phyloP scores from a whole-genome alignment of 64 coral and sea anemone genomes.

The Dendrophyllia cribrosa region DNA sequence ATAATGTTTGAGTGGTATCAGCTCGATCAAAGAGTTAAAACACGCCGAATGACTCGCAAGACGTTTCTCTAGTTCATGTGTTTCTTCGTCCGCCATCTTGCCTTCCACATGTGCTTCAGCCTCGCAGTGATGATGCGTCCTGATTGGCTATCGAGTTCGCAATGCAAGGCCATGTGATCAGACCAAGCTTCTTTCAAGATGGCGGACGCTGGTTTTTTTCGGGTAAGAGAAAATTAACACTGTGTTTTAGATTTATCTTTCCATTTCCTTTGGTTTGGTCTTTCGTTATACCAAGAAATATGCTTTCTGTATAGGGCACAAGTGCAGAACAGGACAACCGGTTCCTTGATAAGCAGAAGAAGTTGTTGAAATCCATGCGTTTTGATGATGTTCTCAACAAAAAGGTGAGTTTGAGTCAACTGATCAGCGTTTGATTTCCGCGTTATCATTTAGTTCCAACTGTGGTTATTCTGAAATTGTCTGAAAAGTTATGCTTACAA shows the following conservation, averaged over 20 bases:
- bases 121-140: conserved; percentile 20
- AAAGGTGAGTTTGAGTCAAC: conserved; percentile 63
- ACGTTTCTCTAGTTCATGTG: conserved; percentile 63
- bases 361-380: conserved; percentile 94
- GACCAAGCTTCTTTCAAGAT: conserved; percentile 68
- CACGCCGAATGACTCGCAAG: conserved; percentile 86
- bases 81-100: conserved; percentile 90
- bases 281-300: not conserved
- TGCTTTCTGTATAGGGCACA: conserved; percentile 77
- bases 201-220: conserved; percentile 99
- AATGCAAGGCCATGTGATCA: conserved; percentile 26
- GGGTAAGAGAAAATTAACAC: conserved; percentile 49
- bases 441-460: not conserved
- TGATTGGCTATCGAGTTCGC: conserved; percentile 16
- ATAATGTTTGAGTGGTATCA: conserved; percentile 88
- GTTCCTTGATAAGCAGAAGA: conserved; percentile 98
- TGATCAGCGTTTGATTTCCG: not conserved
- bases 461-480: too few relatives aligned
- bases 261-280: not conserved
- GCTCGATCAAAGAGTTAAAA: conserved; percentile 92
- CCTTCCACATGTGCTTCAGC: conserved; percentile 66
- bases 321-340: conserved; percentile 99
- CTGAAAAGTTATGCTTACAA: too few relatives aligned
- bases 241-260: not conserved
- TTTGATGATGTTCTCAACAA: conserved; percentile 93